These are phyloP conservation scores for Trichomalopsis sarcophagae DNA, from an alignment of 1,140 invertebrate genomes.

Conservation along the genomic window DNA sequence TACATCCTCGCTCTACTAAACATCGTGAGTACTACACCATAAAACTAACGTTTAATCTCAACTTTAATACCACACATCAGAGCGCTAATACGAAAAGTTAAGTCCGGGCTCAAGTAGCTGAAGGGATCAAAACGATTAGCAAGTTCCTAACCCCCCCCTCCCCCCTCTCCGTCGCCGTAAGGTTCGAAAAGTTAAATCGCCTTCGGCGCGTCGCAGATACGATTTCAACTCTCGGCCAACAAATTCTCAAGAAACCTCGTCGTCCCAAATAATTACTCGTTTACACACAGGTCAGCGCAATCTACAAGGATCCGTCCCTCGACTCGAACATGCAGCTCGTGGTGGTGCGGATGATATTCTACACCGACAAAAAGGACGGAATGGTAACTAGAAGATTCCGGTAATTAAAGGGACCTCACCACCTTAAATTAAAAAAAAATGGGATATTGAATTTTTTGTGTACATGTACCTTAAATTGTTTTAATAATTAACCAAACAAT, in stretches of 20 bases:
- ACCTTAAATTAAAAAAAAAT: too few species aligned
- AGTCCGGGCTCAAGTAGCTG: background rate
- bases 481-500: too few species aligned
- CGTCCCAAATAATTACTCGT: background rate
- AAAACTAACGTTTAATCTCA: background rate
- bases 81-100: slow-evolving; percentile 4
- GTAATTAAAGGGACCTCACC: background rate
- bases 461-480: too few species aligned
- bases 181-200: slow-evolving; percentile 20
- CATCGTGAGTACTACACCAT: slow-evolving; percentile 78
- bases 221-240: background rate
- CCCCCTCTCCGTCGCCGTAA: background rate
- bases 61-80: background rate
- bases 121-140: slow-evolving; percentile 33
- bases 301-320: slow-evolving; percentile 83
- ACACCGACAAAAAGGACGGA: slow-evolving; percentile 78
- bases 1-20: slow-evolving; percentile 86
- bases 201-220: background rate
- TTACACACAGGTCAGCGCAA: slow-evolving; percentile 79
- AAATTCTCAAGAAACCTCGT: background rate
- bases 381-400: slow-evolving; percentile 60
- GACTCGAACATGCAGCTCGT: slow-evolving; percentile 81
- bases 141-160: slow-evolving; percentile 2
- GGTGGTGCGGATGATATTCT: slow-evolving; percentile 79
- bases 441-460: too few species aligned